Evolutionary conservation across 2,113 vertebrate genomes (phyloP).

Genomic region (Sceloporus tristichus): DNA sequence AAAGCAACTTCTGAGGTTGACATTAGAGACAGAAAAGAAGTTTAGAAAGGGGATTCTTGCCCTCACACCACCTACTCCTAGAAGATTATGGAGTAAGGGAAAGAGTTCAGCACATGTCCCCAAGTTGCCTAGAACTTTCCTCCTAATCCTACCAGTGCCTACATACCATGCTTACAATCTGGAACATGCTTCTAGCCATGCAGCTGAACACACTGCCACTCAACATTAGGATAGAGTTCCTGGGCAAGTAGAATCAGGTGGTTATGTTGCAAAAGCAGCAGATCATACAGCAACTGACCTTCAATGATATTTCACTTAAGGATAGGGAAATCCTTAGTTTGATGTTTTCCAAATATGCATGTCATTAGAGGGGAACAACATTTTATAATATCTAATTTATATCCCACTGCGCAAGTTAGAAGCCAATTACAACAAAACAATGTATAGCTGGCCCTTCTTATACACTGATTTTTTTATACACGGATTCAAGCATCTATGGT

Average conservation of each 20-base stretch:
- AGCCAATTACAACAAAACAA: too few species aligned
- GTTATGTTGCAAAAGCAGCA: neutral
- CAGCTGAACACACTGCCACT: neutral
- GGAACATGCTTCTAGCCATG: neutral
- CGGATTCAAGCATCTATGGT: too few species aligned
- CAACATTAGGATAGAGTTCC: neutral
- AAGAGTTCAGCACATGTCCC: neutral
- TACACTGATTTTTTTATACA: too few species aligned
- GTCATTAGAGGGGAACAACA: neutral
- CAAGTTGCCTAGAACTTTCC: neutral
- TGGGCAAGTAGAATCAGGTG: neutral
- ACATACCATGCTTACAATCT: neutral
- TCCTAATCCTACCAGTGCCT: neutral
- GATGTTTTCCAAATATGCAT: neutral
- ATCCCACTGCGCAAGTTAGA: too few species aligned
- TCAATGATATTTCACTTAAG: neutral
- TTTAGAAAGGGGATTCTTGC: neutral
- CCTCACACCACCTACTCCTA: neutral
- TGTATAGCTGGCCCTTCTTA: too few species aligned
- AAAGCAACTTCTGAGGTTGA: neutral
- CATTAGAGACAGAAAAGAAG: neutral
- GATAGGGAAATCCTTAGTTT: neutral
- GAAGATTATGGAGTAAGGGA: neutral
- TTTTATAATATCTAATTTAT: neutral
- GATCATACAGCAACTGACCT: neutral